Evolutionary conservation across 2,113 vertebrate genomes (phyloP).

Genomic region (Pluvianellus socialis): DNA sequence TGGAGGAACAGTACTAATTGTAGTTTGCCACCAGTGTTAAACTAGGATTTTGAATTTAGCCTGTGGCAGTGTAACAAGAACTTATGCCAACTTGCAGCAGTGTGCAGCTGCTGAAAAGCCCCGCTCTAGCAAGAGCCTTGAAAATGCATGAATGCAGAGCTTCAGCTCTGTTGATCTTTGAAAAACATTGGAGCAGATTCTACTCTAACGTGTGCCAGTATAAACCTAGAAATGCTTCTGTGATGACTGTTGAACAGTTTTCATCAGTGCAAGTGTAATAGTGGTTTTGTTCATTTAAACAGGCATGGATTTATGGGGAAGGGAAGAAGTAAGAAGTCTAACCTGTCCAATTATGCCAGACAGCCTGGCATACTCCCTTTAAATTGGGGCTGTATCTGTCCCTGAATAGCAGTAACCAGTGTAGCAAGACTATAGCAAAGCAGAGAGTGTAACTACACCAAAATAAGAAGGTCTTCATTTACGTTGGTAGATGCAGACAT

Average conservation of each 20-base stretch:
- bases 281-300: background rate
- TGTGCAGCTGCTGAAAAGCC: constrained; percentile 22
- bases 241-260: background rate
- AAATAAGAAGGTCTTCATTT: background rate
- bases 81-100: constrained; percentile 5
- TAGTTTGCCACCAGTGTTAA: background rate
- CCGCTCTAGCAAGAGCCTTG: background rate
- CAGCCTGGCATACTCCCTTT: background rate
- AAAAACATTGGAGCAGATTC: background rate
- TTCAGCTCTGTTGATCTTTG: background rate
- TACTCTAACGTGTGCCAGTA: background rate
- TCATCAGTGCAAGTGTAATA: background rate
- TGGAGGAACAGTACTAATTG: background rate
- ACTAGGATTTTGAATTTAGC: constrained; percentile 19
- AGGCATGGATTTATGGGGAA: background rate
- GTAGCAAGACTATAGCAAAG: background rate
- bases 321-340: background rate
- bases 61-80: background rate
- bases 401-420: background rate
- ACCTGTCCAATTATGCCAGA: background rate
- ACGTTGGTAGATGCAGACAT: background rate
- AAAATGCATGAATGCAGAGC: background rate
- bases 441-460: background rate
- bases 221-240: background rate
- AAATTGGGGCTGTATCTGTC: background rate